These are phyloP conservation scores for Plebejus anna DNA, from an alignment of 2,888 invertebrate genomes.

Conservation along the genomic window DNA sequence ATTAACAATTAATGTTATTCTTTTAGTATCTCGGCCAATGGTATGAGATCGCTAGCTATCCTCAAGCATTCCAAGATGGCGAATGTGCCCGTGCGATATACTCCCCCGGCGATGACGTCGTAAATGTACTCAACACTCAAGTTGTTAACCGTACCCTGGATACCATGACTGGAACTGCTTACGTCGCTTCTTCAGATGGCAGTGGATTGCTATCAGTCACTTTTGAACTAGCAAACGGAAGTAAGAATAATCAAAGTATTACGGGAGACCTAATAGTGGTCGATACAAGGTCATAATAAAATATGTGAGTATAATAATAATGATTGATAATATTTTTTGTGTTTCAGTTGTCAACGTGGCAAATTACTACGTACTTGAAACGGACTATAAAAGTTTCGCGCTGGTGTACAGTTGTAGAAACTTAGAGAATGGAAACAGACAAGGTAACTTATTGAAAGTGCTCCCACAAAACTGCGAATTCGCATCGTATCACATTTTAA, in stretches of 20 bases:
- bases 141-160: constrained; percentile 63
- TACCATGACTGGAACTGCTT: constrained; percentile 72
- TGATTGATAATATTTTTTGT: neutral
- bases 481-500: no score
- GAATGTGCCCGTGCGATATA: constrained; percentile 82
- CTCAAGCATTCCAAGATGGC: constrained; percentile 79
- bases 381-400: constrained; percentile 59
- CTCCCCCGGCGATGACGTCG: constrained; percentile 43
- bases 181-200: constrained; percentile 60
- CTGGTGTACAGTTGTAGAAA: constrained; percentile 61
- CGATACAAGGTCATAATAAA: neutral
- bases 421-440: constrained; percentile 45
- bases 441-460: constrained; percentile 48
- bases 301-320: neutral
- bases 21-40: constrained; percentile 71
- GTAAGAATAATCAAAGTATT: constrained; percentile 44
- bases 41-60: constrained; percentile 83
- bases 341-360: constrained; percentile 44
- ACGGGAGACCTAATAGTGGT: neutral
- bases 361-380: constrained; percentile 56
- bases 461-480: neutral
- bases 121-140: constrained; percentile 50
- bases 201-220: constrained; percentile 75
- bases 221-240: constrained; percentile 70
- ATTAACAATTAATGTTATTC: neutral